phyloP scores from a whole-genome alignment of 1,140 invertebrate genomes.

The Limonius californicus region DNA sequence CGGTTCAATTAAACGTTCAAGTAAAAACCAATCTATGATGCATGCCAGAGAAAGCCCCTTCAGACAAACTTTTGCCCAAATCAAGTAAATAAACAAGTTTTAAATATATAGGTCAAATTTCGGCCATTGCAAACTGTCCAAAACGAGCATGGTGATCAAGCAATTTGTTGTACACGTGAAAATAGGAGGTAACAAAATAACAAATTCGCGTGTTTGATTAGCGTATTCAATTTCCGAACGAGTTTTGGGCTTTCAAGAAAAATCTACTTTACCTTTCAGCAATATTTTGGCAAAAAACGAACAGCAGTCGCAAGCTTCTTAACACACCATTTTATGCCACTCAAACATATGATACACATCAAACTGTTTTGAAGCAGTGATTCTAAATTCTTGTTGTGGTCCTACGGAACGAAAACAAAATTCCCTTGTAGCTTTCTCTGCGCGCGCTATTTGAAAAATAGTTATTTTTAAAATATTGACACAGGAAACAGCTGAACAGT shows the following conservation, averaged over 20 bases:
- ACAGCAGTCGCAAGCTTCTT: conserved; percentile 30
- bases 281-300: conserved; percentile 27
- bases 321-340: conserved; percentile 44
- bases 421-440: not conserved
- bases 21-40: not conserved
- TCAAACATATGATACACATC: conserved; percentile 40
- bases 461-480: no score
- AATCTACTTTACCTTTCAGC: conserved; percentile 31
- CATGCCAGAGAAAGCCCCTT: not conserved
- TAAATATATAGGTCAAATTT: conserved; percentile 43
- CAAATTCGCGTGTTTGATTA: conserved; percentile 14
- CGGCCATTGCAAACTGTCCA: conserved; percentile 36
- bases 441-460: not conserved
- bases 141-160: conserved; percentile 25
- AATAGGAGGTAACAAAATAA: conserved; percentile 12
- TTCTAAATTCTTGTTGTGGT: not conserved
- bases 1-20: not conserved
- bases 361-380: conserved; percentile 10
- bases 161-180: conserved; percentile 25
- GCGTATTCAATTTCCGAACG: not conserved
- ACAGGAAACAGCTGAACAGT: no score
- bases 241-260: not conserved
- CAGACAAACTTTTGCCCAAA: not conserved
- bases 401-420: not conserved
- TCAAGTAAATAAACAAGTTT: conserved; percentile 16